Base-by-base conservation (phyloP, 2,113 vertebrate species). In the Albula glossodonta region DNA sequence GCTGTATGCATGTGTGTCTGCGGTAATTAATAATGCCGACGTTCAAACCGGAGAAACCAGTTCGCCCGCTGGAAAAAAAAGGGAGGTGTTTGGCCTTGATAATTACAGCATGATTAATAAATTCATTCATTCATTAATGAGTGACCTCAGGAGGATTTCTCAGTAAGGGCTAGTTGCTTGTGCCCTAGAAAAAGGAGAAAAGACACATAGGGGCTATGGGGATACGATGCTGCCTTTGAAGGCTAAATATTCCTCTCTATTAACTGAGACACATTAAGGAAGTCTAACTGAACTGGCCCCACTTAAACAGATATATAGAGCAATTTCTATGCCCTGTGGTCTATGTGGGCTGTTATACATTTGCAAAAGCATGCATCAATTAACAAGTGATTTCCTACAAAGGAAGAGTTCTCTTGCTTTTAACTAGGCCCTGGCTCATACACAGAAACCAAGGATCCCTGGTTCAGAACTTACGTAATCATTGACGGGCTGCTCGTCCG, bases 281-380 rank as follows among this genome's bases (percentile, higher is more conserved):
- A 94, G 92, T 93, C 93, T 94, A 94, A 94, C 92, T 93, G 92
- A 93, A 93, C 92, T 94, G 92, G 92, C 93, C 93, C 94, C 92
- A 93, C 93, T 95, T 94, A 95, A 94, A 93, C 91, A 94, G 94
- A 96, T 95, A 95, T 95, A 94, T 95, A 90, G 92, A 94, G 95
- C 94, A 93, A 93, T 94, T 92, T 90, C 93, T 90, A 84, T 95
- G 92, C 93, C 94, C 93, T 93, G 91, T 92, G 91, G 93, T 93
- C 91, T 91, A 93, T 89, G 93, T 91, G 92, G 94, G 94, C 93
- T 92, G 91, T 93, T 94, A 94, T 93, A 93, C 94, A 50, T 83
- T 85, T 80, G 53, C 77, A 86, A 87, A 85, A 87, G 78, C 84
- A 78, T 84, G 85, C 93, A 93, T 94, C 91, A 93, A 93, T 95